Percentiles rank a stretch among this genome's conserved stretches.
Evolutionary conservation across 2,888 invertebrate genomes (phyloP).

Genomic region (Ormyrus pomaceus): DNA sequence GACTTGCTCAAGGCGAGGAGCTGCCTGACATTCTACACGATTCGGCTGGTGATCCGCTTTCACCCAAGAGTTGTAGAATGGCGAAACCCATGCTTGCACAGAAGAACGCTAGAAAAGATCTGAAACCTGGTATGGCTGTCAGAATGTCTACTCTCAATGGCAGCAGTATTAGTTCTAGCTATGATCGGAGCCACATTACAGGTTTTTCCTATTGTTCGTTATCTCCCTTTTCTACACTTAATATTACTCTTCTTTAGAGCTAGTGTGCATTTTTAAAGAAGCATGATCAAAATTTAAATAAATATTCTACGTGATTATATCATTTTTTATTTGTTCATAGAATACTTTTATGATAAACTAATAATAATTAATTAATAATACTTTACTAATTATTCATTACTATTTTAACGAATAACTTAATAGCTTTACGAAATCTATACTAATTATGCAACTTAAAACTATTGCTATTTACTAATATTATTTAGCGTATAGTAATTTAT

Average conservation of each 20-base stretch:
- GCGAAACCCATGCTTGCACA: conserved; percentile 72
- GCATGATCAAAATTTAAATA: not conserved
- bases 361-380: too few relatives aligned
- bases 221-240: conserved; percentile 33
- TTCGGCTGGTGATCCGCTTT: conserved; percentile 82
- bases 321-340: too few relatives aligned
- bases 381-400: too few relatives aligned
- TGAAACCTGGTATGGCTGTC: conserved; percentile 75
- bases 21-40: conserved; percentile 79
- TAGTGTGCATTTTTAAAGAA: conserved; percentile 44
- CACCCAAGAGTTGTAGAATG: conserved; percentile 76
- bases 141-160: conserved; percentile 82
- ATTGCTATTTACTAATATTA: too few relatives aligned
- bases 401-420: not conserved
- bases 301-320: not conserved
- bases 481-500: too few relatives aligned
- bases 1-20: conserved; percentile 76
- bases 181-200: conserved; percentile 84
- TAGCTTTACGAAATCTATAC: not conserved
- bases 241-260: conserved; percentile 45
- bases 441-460: too few relatives aligned
- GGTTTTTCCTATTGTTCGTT: conserved; percentile 71
- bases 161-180: conserved; percentile 81
- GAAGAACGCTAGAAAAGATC: conserved; percentile 72
- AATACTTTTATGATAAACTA: too few relatives aligned